A percentile compares a stretch with the other conserved stretches of the same genome.
Conservation (phyloP, 2,113 vertebrate genomes). For the human (Homo sapiens) region GRCh38 chrX:137091001-137091500, state of each 20-base stretch:
- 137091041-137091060: constrained; percentile 62
- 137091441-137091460: not conserved
- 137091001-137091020: constrained; percentile 63
- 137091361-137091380: constrained; percentile 21
- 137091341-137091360: constrained; percentile 6
- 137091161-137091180: constrained; percentile 21
- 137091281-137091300: constrained; percentile 33
- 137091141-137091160: not conserved
- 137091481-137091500: not conserved
- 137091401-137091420: constrained; percentile 12
- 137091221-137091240: constrained; percentile 23
- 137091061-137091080: constrained; percentile 61
- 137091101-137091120: constrained; percentile 39
- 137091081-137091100: constrained; percentile 29
- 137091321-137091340: constrained; percentile 64
- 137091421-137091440: not conserved
- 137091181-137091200: not conserved
- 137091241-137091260: constrained; percentile 38
- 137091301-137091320: constrained; percentile 50
- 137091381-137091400: not conserved
- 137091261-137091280: constrained; percentile 7
- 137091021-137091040: constrained; percentile 52
- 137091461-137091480: constrained; percentile 14
- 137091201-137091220: not conserved
- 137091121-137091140: not conserved